Evolutionary conservation across 2,888 invertebrate species (phyloP).

Genomic region (Cenopis cana): DNA sequence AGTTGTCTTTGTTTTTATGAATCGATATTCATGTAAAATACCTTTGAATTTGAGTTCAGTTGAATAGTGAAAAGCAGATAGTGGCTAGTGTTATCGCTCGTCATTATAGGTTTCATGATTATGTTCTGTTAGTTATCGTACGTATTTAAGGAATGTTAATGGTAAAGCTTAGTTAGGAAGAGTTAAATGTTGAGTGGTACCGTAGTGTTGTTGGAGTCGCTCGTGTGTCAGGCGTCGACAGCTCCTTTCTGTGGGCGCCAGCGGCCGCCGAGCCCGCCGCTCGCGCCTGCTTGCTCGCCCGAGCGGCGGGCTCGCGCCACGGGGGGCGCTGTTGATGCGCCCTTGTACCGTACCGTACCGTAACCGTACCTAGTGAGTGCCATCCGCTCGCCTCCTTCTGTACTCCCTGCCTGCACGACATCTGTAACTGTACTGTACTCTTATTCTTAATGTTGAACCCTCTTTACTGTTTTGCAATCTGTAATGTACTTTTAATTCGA

Average conservation of each 20-base stretch:
- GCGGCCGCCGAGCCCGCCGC: conserved; percentile 45
- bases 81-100: conserved; percentile 85
- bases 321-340: conserved; percentile 53
- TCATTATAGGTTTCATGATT: conserved; percentile 82
- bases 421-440: conserved; percentile 74
- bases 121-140: conserved; percentile 83
- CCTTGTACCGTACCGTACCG: conserved; percentile 52
- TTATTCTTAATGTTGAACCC: conserved; percentile 78
- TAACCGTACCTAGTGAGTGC: conserved; percentile 61
- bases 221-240: conserved; percentile 74
- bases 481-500: conserved; percentile 81
- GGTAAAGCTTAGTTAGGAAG: conserved; percentile 82
- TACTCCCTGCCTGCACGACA: conserved; percentile 80
- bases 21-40: conserved; percentile 83
- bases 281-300: conserved; percentile 52
- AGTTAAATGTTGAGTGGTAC: conserved; percentile 84
- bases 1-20: conserved; percentile 82
- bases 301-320: conserved; percentile 48
- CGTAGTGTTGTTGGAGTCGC: conserved; percentile 81
- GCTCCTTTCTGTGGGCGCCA: conserved; percentile 66
- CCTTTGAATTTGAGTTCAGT: conserved; percentile 82
- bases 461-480: conserved; percentile 81
- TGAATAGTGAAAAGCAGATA: conserved; percentile 84
- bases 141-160: conserved; percentile 79
- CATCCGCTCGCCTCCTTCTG: conserved; percentile 64